Conservation (phyloP, 2,888 invertebrate species). For the Ophonus ardosiacus region DNA sequence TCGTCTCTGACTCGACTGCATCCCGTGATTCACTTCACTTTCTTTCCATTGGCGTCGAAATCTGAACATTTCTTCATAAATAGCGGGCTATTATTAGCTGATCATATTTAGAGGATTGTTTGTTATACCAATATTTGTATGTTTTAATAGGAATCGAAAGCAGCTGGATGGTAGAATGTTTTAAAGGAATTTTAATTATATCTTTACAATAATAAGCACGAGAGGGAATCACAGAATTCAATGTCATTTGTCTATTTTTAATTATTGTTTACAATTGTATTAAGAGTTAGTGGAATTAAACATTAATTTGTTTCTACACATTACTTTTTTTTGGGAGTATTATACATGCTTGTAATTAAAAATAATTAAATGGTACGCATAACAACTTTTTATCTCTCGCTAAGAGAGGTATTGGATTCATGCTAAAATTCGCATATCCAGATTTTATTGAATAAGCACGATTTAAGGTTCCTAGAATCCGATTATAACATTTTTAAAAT, state of each 20-base stretch:
- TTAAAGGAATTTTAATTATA: neutral
- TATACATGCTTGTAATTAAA: no score
- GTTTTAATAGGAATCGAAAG: neutral
- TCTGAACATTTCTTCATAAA: neutral
- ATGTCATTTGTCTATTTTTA: neutral
- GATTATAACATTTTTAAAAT: no score
- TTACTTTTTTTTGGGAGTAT: no score
- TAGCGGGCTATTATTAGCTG: neutral
- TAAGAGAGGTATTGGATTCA: no score
- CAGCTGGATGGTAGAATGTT: neutral
- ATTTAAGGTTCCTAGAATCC: no score
- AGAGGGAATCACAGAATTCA: neutral
- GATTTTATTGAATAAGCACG: no score
- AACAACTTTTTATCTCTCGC: no score
- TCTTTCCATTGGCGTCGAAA: neutral
- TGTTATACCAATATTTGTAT: neutral
- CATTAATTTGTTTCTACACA: neutral
- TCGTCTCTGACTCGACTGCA: conserved; percentile 27
- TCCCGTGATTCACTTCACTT: conserved; percentile 19
- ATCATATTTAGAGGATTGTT: neutral
- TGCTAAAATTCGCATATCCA: no score
- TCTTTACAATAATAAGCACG: neutral
- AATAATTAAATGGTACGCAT: no score
- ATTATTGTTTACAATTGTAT: neutral
- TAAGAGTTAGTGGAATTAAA: neutral